Evolutionary conservation across 1,140 invertebrate species (phyloP), one percentile per base, ranked within the genome.

Genomic region (Steinernema feltiae): DNA sequence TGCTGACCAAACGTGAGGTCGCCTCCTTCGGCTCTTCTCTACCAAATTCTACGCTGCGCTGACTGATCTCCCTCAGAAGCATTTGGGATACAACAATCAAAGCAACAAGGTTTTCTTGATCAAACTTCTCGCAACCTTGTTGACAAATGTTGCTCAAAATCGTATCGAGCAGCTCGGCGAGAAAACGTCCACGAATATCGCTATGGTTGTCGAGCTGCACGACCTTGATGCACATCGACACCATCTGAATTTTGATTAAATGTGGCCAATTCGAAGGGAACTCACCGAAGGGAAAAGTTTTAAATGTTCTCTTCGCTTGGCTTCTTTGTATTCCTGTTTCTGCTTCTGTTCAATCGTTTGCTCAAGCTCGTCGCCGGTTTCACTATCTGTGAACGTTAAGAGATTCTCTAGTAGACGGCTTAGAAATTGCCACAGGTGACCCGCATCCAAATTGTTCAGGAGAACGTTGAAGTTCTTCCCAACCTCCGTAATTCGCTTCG

Each of bases 401-500:
- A 91, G 90, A 75, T 89, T 89, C 70, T 90, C 89, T 85, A 92
- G 93, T 73, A 92, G 87, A 63, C 90, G 89, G 1, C 91, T 92
- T 75, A 92, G 90, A 84, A 92, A 94, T 77, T 91, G 90, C 94
- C 94, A 95, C 69, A 95, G 91, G 83, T 93, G 95, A 69, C 91
- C 91, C 0, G 92, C 91, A 82, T 95, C 93, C 70, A 95, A 89
- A 0, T 92, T 92, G 32, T 92, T 91, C 84, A 96, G 93, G 21
- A 96, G 85, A 30, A 94, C 87, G 87, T 94, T 95, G 0, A 92
- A 93, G 17, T 92, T 93, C 88, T 94, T 94, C 1, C 92, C 88
- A 1, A 94, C 81, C 80, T 90, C 73, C 27, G 27, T 24, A 18
- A 21, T 3, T 24, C 21, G 15, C 35, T 71, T 76, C 7, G 46